Evolutionary conservation across 2,888 invertebrate species (phyloP), one percentile per base, ranked within the genome.

Genomic region (Junonia oenone): DNA sequence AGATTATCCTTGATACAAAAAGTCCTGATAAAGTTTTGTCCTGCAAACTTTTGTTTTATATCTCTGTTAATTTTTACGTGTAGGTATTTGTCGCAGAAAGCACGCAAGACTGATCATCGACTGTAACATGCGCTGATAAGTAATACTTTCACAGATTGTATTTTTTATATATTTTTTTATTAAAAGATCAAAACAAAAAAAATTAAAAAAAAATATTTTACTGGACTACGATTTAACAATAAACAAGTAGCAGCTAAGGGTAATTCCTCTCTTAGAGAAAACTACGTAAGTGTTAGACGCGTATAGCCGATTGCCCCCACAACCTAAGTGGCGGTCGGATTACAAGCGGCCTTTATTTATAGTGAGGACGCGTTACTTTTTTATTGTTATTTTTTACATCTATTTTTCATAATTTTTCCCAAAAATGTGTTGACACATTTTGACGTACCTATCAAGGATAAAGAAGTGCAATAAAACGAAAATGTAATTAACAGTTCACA

Each of bases 241-340:
- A 43, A 26, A 43, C 17, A 22, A 13, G 26, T 43, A 43, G 40
- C 38, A 50, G 40, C 50, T 50, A 49, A 51, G 40, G 37, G 31
- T 35, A 35, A 45, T 49, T 51, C 31, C 29, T 31, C 51, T 51
- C 29, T 47, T 47, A 38, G 57, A 58, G 55, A 58, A 58, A 60
- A 85, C 83, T 83, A 79, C 71, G 73, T 78, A 81, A 80, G 81
- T 72, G 74, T 75, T 79, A 72, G 78, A 77, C 82, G 82, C 73
- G 80, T 75, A 78, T 75, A 78, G 74, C 75, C 83, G 78, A 82
- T 83, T 81, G 83, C 86, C 87, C 82, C 83, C 85, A 76, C 84
- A 76, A 81, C 83, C 43, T 86, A 88, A 88, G 89, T 86, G 84
- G 79, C 68, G 76, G 78, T 73, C 73, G 86, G 85, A 88, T 86